These are phyloP conservation scores for Eucidaris tribuloides DNA, from an alignment of 35 echinoderm and acorn worm species.

Conservation along the genomic window DNA sequence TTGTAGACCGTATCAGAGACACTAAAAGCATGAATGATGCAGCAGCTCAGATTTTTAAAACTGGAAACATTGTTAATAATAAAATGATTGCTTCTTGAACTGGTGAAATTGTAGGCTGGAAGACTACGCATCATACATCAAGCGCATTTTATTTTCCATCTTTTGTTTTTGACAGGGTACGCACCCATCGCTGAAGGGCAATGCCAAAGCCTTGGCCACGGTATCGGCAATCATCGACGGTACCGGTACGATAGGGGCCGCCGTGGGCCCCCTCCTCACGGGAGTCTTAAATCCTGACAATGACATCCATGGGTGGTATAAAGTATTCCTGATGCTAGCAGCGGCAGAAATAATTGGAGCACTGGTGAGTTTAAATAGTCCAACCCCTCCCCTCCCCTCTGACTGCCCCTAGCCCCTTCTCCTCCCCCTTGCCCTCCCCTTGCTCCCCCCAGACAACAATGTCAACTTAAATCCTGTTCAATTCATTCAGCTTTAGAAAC, in stretches of 20 bases:
- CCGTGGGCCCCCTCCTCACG: constrained; percentile 84
- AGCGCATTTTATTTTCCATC: neutral
- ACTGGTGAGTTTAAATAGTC: constrained; percentile 81
- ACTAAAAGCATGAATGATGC: too few species aligned
- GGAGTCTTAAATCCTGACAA: constrained; percentile 66
- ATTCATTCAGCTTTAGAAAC: neutral
- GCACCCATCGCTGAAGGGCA: constrained; percentile 81
- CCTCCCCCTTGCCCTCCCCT: too few species aligned
- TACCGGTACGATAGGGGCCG: constrained; percentile 95
- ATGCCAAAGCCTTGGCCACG: constrained; percentile 89
- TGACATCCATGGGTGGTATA: constrained; percentile 38
- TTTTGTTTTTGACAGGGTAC: constrained; percentile 73
- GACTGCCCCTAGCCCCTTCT: too few species aligned
- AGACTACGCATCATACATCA: too few species aligned
- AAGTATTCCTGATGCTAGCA: constrained; percentile 78
- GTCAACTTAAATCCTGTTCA: neutral
- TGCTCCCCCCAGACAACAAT: too few species aligned
- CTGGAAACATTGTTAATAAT: too few species aligned
- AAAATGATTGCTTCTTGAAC: too few species aligned
- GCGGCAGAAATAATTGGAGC: constrained; percentile 72
- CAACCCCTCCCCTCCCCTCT: too few species aligned
- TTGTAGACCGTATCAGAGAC: too few species aligned
- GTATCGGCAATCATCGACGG: constrained; percentile 97
- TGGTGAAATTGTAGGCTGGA: too few species aligned
- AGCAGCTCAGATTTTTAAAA: too few species aligned